Evolutionary conservation across 1,140 invertebrate species (phyloP).

Genomic region (Heliconius congener): DNA sequence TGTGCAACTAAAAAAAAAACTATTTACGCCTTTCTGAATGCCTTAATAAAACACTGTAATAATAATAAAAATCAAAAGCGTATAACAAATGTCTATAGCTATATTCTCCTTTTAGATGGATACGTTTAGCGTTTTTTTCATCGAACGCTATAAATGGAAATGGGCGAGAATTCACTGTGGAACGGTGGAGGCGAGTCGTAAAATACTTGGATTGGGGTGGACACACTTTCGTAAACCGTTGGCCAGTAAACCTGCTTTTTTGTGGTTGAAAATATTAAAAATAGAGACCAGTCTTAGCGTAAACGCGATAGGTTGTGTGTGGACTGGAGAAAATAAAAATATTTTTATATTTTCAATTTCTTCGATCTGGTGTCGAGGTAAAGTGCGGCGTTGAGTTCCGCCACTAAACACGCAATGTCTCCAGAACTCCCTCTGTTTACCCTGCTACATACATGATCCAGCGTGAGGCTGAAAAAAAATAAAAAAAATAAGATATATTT

Average conservation of each 20-base stretch:
- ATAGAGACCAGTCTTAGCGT: background rate
- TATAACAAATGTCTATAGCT: slow-evolving; percentile 33
- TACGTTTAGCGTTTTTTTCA: slow-evolving; percentile 44
- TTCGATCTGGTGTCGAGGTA: no score
- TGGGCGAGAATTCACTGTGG: slow-evolving; percentile 50
- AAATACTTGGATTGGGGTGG: slow-evolving; percentile 65
- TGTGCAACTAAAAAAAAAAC: background rate
- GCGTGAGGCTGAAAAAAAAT: no score
- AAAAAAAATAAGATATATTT: no score
- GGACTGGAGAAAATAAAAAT: no score
- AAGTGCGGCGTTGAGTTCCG: no score
- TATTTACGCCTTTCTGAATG: slow-evolving; percentile 9
- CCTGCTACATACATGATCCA: no score
- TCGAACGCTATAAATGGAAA: slow-evolving; percentile 59
- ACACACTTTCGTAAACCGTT: slow-evolving; percentile 37
- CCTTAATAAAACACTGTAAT: slow-evolving; percentile 20
- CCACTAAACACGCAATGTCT: no score
- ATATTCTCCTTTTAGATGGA: slow-evolving; percentile 34
- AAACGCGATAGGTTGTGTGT: no score
- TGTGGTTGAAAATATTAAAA: background rate
- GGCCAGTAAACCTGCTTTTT: slow-evolving; percentile 17
- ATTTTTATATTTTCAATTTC: no score
- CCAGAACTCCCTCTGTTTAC: no score
- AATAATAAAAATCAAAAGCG: slow-evolving; percentile 39
- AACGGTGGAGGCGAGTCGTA: slow-evolving; percentile 59